Evolutionary conservation across 2,113 vertebrate species (phyloP).

Genomic region (Chlorodrepanis virens): DNA sequence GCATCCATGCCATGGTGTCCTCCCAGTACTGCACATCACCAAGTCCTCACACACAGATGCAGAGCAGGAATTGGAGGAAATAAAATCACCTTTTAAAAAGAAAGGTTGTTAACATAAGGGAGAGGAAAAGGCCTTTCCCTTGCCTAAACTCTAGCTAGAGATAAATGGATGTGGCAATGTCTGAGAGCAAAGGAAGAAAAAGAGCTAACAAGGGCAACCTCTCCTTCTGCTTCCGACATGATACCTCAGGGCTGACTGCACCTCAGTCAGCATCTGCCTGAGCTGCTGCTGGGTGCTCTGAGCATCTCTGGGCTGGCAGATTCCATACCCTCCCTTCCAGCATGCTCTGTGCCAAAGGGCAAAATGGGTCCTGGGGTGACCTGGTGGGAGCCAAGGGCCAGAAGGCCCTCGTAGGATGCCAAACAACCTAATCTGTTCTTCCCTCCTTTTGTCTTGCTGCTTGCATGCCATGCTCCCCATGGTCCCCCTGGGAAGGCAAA

Average conservation of each 20-base stretch:
- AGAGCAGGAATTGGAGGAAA: background rate
- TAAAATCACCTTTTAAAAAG: background rate
- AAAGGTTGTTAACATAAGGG: background rate
- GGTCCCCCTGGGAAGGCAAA: background rate
- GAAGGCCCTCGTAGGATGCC: background rate
- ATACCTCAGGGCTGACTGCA: background rate
- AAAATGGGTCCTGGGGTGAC: background rate
- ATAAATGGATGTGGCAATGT: background rate
- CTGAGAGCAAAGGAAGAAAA: background rate
- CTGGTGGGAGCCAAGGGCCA: background rate
- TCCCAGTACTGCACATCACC: background rate
- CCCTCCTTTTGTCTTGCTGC: background rate
- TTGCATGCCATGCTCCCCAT: background rate
- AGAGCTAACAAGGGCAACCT: background rate
- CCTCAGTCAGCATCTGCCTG: background rate
- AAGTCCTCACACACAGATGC: fast-evolving
- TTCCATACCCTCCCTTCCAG: background rate
- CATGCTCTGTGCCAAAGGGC: background rate
- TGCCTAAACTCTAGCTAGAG: background rate
- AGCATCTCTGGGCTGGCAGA: background rate
- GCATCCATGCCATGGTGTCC: background rate
- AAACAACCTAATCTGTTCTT: background rate
- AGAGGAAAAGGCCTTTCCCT: background rate
- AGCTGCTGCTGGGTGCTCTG: background rate
- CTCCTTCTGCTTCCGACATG: background rate